phyloP scores from a whole-genome alignment of 1,140 invertebrate genomes.

The Atta cephalotes region DNA sequence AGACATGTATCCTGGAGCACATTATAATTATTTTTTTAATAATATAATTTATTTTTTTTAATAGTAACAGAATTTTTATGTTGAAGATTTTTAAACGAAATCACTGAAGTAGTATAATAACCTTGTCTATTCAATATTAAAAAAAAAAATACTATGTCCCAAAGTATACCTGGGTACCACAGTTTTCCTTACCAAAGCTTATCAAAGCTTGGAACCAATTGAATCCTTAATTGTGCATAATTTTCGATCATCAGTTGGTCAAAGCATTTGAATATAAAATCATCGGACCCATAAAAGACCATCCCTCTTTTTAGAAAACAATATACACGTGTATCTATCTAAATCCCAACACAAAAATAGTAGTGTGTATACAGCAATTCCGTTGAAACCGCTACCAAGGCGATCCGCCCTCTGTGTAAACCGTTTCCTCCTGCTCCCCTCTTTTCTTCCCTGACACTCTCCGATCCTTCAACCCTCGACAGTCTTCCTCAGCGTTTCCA shows the following conservation, averaged over 20 bases:
- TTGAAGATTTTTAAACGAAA: no score
- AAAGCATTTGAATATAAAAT: background rate
- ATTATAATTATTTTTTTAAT: no score
- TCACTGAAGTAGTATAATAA: no score
- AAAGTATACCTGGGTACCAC: no score
- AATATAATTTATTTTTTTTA: no score
- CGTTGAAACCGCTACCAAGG: slow-evolving; percentile 26
- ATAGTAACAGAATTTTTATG: no score
- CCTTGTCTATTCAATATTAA: no score
- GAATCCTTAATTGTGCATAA: background rate
- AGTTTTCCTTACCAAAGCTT: no score
- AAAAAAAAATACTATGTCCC: no score
- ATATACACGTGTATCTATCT: background rate
- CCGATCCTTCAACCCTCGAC: slow-evolving; percentile 62
- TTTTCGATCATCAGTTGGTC: background rate
- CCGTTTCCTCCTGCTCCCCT: slow-evolving; percentile 66
- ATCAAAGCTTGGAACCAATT: background rate
- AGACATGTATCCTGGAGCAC: no score
- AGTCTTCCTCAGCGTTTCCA: slow-evolving; percentile 60
- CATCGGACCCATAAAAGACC: background rate
- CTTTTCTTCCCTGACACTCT: slow-evolving; percentile 4
- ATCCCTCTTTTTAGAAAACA: background rate
- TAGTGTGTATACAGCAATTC: slow-evolving; percentile 22
- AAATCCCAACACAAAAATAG: slow-evolving; percentile 24
- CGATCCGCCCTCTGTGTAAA: slow-evolving; percentile 76